These are phyloP conservation scores for Drosophila lacicola DNA, from an alignment of 2,888 invertebrate genomes.

Conservation along the genomic window DNA sequence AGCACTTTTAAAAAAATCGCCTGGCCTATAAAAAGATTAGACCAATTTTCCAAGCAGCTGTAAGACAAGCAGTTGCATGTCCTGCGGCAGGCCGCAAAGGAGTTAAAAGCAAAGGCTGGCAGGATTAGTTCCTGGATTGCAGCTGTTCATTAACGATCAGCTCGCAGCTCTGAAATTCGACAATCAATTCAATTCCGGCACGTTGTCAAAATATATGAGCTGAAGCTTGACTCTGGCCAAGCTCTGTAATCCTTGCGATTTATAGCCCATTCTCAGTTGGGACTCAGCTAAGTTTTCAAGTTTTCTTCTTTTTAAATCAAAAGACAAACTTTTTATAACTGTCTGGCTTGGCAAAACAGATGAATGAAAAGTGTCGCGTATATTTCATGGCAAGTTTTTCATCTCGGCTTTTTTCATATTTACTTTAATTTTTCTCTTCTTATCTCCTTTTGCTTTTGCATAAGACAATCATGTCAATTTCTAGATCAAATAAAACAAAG, in stretches of 20 bases:
- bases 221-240: slow-evolving; percentile 36
- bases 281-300: slow-evolving; percentile 39
- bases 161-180: slow-evolving; percentile 11
- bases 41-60: slow-evolving; percentile 74
- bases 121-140: slow-evolving; percentile 43
- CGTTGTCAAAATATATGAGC: neutral
- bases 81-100: slow-evolving; percentile 44
- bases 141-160: slow-evolving; percentile 75
- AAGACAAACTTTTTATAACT: slow-evolving; percentile 57
- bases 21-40: slow-evolving; percentile 72
- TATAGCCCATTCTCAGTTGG: slow-evolving; percentile 17
- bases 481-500: slow-evolving; percentile 76
- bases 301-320: slow-evolving; percentile 26
- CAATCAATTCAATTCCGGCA: slow-evolving; percentile 33
- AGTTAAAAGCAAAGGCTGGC: slow-evolving; percentile 44
- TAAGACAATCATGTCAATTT: slow-evolving; percentile 76
- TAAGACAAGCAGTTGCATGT: slow-evolving; percentile 36
- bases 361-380: slow-evolving; percentile 58
- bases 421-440: slow-evolving; percentile 7
- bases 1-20: slow-evolving; percentile 31
- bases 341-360: slow-evolving; percentile 20
- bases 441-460: slow-evolving; percentile 44
- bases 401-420: slow-evolving; percentile 21
- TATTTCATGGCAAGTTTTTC: slow-evolving; percentile 42
- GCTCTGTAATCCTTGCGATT: slow-evolving; percentile 47